Percentiles rank a stretch among this genome's conserved stretches.
These are phyloP conservation scores for Chlamydotis undulata DNA, from an alignment of 2,113 vertebrate species.

Conservation along the genomic window DNA sequence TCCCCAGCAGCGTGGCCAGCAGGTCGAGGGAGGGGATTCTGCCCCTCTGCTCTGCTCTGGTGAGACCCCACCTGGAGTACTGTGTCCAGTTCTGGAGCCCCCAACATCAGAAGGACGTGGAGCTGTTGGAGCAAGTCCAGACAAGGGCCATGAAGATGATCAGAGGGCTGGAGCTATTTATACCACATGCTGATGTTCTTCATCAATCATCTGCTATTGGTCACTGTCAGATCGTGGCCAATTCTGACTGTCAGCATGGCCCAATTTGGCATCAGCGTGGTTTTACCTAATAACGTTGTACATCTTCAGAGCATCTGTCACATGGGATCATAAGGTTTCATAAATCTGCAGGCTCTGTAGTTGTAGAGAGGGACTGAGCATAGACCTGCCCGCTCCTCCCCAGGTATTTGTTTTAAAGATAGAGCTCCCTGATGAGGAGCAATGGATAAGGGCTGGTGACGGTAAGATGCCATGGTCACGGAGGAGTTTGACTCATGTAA, in stretches of 20 bases:
- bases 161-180: not conserved
- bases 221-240: not conserved
- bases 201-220: not conserved
- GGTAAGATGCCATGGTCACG: not conserved
- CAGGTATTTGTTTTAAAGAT: not conserved
- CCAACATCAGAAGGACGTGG: no score
- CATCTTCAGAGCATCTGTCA: not conserved
- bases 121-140: no score
- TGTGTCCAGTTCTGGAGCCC: no score
- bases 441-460: not conserved
- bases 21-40: no score
- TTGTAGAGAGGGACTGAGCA: not conserved
- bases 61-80: no score
- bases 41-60: no score
- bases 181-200: not conserved
- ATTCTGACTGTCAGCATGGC: not conserved
- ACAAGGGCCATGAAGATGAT: no score
- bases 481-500: not conserved
- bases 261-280: not conserved
- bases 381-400: not conserved
- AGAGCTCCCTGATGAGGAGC: not conserved
- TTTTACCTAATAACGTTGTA: not conserved
- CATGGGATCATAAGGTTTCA: not conserved
- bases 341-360: not conserved
- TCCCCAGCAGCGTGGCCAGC: no score